Base-by-base conservation (phyloP, 1,140 invertebrate genomes). In the Calliphora vicina region DNA sequence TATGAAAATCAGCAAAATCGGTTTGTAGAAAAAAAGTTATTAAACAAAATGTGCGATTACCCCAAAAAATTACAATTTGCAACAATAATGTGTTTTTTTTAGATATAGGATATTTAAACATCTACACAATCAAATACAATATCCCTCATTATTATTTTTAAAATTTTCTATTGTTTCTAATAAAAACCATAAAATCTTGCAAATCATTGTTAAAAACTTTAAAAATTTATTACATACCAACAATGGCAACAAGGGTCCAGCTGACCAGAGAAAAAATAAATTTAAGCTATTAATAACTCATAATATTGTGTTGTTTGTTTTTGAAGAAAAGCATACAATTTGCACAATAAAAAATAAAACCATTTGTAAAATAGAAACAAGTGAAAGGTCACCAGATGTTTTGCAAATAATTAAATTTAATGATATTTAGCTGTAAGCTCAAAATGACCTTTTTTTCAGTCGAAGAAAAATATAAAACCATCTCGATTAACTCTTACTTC, bases 351-450 rank as follows among this genome's bases (percentile, higher is more conserved):
- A 67, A 25, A 67, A 25, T 20, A 67, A 67, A 25, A 23, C n/a
- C 61, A 67, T 67, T 67, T 23, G n/a, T 67, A 67, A 67, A 67
- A 67, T 23, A 67, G 61, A 67, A 67, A 12, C 50, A 73, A 76
- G 35, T 42, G 29, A 76, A 78, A 43, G 74, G 74, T 78, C 74
- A 78, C 74, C 74, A 78, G 74, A 78, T 78, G 74, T 78, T 78
- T 78, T 78, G 74, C 74, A 78, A 78, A 78, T 78, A 78, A 78
- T 78, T 78, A 78, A 78, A 78, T 78, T 78, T 78, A 78, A 78
- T 78, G 74, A 45, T 43, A 78, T 78, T 78, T 78, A 42, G 1
- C 12, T 78, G 43, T 12, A 42, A 12, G 9, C 20, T 17, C 17
- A 42, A 78, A 78, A 78, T 43, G 29, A 23, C 42, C 35, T 78